These are phyloP conservation scores for Cantharis lateralis DNA, from an alignment of 2,888 invertebrate genomes.

Conservation along the genomic window DNA sequence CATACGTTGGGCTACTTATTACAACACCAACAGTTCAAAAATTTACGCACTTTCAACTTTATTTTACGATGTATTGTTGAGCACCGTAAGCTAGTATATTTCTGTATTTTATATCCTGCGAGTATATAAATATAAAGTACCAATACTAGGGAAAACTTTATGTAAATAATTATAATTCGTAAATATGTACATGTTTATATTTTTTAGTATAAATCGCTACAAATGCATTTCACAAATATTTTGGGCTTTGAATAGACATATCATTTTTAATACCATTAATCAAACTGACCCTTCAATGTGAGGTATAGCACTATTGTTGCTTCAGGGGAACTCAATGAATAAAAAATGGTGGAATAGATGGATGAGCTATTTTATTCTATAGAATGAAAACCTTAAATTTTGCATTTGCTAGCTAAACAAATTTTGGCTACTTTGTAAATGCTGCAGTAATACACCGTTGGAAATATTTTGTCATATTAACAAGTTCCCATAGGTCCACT, in stretches of 20 bases:
- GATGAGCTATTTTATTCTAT: slow-evolving; percentile 4
- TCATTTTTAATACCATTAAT: slow-evolving; percentile 22
- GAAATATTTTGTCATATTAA: too few relatives aligned
- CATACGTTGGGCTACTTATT: too few relatives aligned
- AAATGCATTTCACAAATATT: slow-evolving; percentile 9
- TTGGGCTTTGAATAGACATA: slow-evolving; percentile 8
- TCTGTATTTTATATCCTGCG: too few relatives aligned
- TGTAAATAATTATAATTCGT: neutral
- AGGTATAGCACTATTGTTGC: slow-evolving; percentile 13
- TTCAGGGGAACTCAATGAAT: slow-evolving; percentile 19
- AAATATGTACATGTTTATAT: neutral
- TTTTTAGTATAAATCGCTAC: neutral
- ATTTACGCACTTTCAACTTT: too few relatives aligned
- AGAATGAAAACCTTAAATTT: slow-evolving; percentile 8
- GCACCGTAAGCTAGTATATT: too few relatives aligned
- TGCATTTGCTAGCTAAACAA: slow-evolving; percentile 17
- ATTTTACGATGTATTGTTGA: too few relatives aligned
- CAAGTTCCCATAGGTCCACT: too few relatives aligned
- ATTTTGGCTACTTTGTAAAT: slow-evolving; percentile 14
- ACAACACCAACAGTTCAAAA: too few relatives aligned
- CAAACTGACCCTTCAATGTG: slow-evolving; percentile 18
- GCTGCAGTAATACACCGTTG: neutral
- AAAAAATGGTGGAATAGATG: slow-evolving; percentile 20
- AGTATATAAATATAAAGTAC: too few relatives aligned
- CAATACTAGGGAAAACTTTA: neutral